Evolutionary conservation across 2,113 vertebrate genomes (phyloP).

Genomic region (Aphyosemion australe): DNA sequence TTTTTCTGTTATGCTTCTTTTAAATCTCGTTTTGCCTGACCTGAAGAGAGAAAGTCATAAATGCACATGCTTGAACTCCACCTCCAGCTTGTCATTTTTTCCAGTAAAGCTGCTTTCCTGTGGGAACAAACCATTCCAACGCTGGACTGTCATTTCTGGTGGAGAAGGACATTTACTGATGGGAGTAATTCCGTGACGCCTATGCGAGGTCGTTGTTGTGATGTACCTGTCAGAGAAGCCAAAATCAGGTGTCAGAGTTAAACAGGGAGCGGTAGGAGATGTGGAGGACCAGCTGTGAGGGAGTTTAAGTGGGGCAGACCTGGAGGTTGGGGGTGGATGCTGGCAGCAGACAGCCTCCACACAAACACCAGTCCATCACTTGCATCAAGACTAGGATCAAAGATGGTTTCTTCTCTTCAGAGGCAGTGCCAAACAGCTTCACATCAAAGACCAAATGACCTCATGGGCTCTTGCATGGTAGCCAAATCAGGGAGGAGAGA

Average conservation of each 20-base stretch:
- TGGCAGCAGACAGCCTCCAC: constrained; percentile 25
- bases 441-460: constrained; percentile 59
- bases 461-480: constrained; percentile 32
- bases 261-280: constrained; percentile 34
- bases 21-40: constrained; percentile 13
- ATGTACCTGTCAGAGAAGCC: constrained; percentile 44
- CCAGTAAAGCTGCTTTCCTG: constrained; percentile 34
- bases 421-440: constrained; percentile 38
- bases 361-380: constrained; percentile 30
- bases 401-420: constrained; percentile 32
- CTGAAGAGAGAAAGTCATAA: constrained; percentile 22
- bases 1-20: constrained; percentile 45
- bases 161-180: constrained; percentile 46
- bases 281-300: constrained; percentile 40
- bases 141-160: constrained; percentile 29
- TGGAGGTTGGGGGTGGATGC: not conserved
- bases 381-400: constrained; percentile 47
- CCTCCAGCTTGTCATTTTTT: constrained; percentile 44
- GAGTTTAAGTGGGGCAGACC: not conserved
- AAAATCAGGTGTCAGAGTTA: constrained; percentile 49
- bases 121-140: constrained; percentile 51
- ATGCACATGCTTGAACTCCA: not conserved
- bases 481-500: constrained; percentile 47
- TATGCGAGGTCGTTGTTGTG: constrained; percentile 22
- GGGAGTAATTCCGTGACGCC: constrained; percentile 27